Evolutionary conservation across 2,797 vertebrate species (phyloP).

Genomic region (Jordanella pulchra): DNA sequence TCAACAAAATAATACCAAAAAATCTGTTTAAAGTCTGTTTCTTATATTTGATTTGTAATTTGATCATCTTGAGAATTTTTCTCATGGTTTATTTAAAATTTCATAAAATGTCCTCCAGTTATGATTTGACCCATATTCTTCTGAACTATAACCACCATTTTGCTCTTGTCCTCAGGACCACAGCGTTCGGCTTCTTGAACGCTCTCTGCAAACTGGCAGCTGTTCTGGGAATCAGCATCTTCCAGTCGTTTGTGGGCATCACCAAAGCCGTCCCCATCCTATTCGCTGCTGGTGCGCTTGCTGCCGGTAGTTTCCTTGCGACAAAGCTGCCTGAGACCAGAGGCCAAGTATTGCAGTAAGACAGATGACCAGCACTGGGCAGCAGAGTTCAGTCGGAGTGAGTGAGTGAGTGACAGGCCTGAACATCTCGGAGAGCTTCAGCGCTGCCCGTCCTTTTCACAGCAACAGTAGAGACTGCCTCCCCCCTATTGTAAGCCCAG

Average conservation of each 20-base stretch:
- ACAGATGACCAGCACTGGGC: constrained; percentile 50
- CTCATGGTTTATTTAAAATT: too few relatives aligned
- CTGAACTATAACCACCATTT: neutral
- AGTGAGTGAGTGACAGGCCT: constrained; percentile 49
- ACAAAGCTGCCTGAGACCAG: constrained; percentile 93
- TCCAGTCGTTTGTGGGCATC: constrained; percentile 95
- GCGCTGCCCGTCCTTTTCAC: constrained; percentile 53
- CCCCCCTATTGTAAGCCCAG: constrained; percentile 64
- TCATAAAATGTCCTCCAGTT: too few relatives aligned
- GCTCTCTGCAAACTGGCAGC: constrained; percentile 94
- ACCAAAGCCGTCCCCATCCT: constrained; percentile 95
- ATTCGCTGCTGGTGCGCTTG: constrained; percentile 89
- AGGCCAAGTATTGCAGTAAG: constrained; percentile 93
- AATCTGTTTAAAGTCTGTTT: too few relatives aligned
- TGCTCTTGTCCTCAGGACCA: constrained; percentile 80
- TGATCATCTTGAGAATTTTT: too few relatives aligned
- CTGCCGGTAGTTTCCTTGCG: constrained; percentile 92
- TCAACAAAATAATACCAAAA: too few relatives aligned
- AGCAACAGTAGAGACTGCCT: constrained; percentile 61
- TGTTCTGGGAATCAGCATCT: constrained; percentile 96
- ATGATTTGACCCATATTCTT: too few relatives aligned
- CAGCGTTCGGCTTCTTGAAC: constrained; percentile 95
- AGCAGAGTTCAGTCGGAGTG: constrained; percentile 53
- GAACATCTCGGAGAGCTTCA: constrained; percentile 60
- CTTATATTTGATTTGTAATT: too few relatives aligned